Evolutionary conservation across 2,113 vertebrate species (phyloP).

Genomic region (Ivindomyrus marchei): DNA sequence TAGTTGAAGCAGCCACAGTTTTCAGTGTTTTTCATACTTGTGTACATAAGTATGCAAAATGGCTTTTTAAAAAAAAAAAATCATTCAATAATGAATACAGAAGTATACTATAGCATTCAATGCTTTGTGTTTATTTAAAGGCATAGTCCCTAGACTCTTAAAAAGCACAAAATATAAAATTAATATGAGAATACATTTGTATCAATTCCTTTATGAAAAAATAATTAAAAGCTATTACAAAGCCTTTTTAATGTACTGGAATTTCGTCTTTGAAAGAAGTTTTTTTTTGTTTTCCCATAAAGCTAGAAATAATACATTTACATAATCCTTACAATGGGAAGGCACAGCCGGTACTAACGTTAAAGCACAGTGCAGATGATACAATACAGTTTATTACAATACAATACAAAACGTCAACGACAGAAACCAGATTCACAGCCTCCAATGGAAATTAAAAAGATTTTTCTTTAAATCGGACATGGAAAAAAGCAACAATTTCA

Average conservation of each 20-base stretch:
- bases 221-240: conserved; percentile 67
- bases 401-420: conserved; percentile 35
- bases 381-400: conserved; percentile 44
- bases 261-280: conserved; percentile 61
- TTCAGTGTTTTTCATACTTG: conserved; percentile 1
- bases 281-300: conserved; percentile 46
- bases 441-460: conserved; percentile 34
- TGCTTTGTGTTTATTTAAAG: conserved; percentile 51
- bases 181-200: conserved; percentile 56
- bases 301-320: conserved; percentile 82
- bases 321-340: conserved; percentile 73
- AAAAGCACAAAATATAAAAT: conserved; percentile 72
- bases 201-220: conserved; percentile 60
- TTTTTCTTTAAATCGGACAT: conserved; percentile 16
- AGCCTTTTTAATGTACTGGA: conserved; percentile 63
- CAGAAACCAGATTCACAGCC: conserved; percentile 72
- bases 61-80: not conserved
- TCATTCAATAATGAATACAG: not conserved
- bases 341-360: conserved; percentile 85
- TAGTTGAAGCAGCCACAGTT: not conserved
- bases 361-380: conserved; percentile 73
- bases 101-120: conserved; percentile 37
- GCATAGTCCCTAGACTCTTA: conserved; percentile 61
- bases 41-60: conserved; percentile 2
- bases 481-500: conserved; percentile 9